These are phyloP conservation scores for Tinea pellionella DNA, from an alignment of 2,888 invertebrate genomes.

Conservation along the genomic window DNA sequence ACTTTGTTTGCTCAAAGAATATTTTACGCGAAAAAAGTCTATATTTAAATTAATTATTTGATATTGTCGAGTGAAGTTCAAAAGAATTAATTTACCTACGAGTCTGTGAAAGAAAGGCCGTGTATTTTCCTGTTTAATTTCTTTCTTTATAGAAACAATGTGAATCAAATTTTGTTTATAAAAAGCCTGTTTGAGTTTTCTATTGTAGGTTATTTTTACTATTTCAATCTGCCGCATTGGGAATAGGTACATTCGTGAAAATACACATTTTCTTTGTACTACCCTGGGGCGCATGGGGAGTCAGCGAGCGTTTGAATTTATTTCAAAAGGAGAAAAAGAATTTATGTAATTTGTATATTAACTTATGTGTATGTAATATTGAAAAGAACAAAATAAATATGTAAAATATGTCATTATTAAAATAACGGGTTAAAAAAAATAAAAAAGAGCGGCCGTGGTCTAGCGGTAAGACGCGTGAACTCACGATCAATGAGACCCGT, in stretches of 20 bases:
- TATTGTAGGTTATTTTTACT: constrained; percentile 18
- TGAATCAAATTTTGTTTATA: constrained; percentile 30
- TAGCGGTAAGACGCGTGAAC: too few species aligned
- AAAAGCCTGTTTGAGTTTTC: background rate
- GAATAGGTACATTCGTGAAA: background rate
- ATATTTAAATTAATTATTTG: background rate
- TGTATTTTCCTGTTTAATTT: background rate
- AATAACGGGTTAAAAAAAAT: too few species aligned
- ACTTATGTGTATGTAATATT: background rate
- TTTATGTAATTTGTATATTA: background rate
- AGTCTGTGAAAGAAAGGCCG: background rate
- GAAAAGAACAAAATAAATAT: too few species aligned
- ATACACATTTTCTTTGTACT: constrained; percentile 7
- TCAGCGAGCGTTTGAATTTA: constrained; percentile 2
- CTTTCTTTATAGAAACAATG: constrained; percentile 21
- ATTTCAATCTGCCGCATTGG: constrained; percentile 20
- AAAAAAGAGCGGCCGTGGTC: too few species aligned
- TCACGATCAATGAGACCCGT: too few species aligned
- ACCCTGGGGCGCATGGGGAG: background rate
- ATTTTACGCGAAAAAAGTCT: background rate
- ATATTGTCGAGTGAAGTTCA: background rate
- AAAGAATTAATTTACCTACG: background rate
- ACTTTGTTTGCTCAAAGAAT: too few species aligned
- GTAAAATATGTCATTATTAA: too few species aligned
- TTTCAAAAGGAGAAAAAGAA: background rate